Base-by-base conservation (phyloP, 2,113 vertebrate genomes). In the Donacobius atricapilla region DNA sequence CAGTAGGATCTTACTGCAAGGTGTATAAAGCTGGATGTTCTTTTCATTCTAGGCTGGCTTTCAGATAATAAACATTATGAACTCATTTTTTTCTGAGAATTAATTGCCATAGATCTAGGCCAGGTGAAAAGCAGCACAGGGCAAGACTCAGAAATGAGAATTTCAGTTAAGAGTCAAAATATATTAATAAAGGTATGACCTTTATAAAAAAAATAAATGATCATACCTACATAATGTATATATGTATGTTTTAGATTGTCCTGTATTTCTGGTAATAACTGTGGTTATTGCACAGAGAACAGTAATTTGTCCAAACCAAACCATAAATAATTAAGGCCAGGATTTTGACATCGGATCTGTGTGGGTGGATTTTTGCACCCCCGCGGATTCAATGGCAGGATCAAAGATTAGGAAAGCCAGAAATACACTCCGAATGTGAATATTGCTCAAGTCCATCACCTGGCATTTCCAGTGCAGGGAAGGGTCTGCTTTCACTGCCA, bases 331-430 rank as follows among this genome's bases (percentile, higher is more conserved):
- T 69, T 75, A 94, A 92, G 80, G 83, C 51, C 88, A 90, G 85
- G 61, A 90, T 80, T 93, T 64, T 1, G n/a, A 72, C 90, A 90
- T 92, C 17, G 37, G 95, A 97, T 96, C 93, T 94, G 87, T 75
- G 96, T 94, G 88, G 97, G 95, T 82, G 83, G 95, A 94, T 88
- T 83, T 96, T 85, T 93, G 75, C 94, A 95, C 94, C 95, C 95
- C 95, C 28, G 11, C 30, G 4, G 97, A 97, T 94, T 91, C 81
- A 77, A 9, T 88, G 86, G 90, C 94, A 92, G 42, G 85, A 97
- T 96, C 84, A 95, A 96, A 95, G 92, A 48, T 72, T 47, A 92
- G 73, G 93, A 92, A 81, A 95, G 90, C 85, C 93, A 97, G 85
- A 96, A 97, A 97, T 93, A 97, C 65, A 78, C 57, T 79, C 57